These are phyloP conservation scores for Oryzias melastigma DNA, from an alignment of 2,113 vertebrate species.

Conservation along the genomic window DNA sequence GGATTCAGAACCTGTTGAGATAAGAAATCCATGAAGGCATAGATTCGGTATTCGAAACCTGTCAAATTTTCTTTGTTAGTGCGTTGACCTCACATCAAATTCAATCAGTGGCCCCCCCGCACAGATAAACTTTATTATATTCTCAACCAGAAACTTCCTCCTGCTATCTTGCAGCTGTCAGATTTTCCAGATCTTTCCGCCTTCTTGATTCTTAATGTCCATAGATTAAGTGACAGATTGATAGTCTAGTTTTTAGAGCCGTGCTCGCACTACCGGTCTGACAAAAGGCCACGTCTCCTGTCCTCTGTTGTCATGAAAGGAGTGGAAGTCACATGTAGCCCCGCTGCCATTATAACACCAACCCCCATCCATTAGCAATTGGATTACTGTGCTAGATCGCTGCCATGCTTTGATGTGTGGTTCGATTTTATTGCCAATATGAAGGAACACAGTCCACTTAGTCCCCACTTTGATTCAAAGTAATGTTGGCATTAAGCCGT, in stretches of 20 bases:
- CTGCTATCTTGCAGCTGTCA: slow-evolving; percentile 43
- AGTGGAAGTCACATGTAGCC: slow-evolving; percentile 60
- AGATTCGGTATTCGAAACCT: slow-evolving; percentile 6
- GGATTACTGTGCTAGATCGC: slow-evolving; percentile 65
- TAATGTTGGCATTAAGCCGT: slow-evolving; percentile 63
- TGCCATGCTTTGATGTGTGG: slow-evolving; percentile 69
- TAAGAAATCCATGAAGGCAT: slow-evolving; percentile 10
- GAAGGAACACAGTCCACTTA: slow-evolving; percentile 71
- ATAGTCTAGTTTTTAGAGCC: slow-evolving; percentile 54
- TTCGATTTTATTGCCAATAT: slow-evolving; percentile 72
- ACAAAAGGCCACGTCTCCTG: slow-evolving; percentile 54
- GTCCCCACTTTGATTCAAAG: slow-evolving; percentile 66
- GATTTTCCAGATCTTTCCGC: slow-evolving; percentile 38
- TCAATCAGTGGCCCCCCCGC: slow-evolving; percentile 20
- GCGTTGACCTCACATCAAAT: slow-evolving; percentile 13
- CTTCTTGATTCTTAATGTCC: slow-evolving; percentile 41
- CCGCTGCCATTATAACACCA: slow-evolving; percentile 65
- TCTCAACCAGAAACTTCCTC: slow-evolving; percentile 39
- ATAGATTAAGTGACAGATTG: slow-evolving; percentile 67
- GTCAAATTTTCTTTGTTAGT: slow-evolving; percentile 15
- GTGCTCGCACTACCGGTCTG: slow-evolving; percentile 50
- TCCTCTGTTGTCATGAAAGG: slow-evolving; percentile 56
- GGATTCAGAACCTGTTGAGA: neutral
- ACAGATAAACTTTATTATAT: slow-evolving; percentile 33
- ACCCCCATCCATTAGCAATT: slow-evolving; percentile 70